A percentile compares a stretch with the other conserved stretches of the same genome.
Conservation (phyloP, 2,113 vertebrate genomes). For the Syngnathoides biaculeatus region DNA sequence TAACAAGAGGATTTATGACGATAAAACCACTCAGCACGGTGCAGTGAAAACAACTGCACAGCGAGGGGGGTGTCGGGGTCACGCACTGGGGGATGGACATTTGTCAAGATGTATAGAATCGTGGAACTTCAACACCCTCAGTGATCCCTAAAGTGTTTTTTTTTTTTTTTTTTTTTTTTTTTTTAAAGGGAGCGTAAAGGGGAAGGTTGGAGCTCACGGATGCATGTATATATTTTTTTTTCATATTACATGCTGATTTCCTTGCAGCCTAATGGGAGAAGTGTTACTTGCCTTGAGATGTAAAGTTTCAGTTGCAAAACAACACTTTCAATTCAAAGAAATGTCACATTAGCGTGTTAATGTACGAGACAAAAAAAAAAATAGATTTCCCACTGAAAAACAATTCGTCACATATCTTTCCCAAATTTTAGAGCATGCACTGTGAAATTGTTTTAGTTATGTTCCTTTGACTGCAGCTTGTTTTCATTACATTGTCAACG, state of each 20-base stretch:
- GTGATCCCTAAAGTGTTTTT: conserved; percentile 51
- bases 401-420: neutral
- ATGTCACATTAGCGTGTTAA: neutral
- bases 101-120: conserved; percentile 23
- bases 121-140: conserved; percentile 25
- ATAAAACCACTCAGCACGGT: conserved; percentile 54
- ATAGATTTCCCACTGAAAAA: neutral
- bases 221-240: conserved; percentile 60
- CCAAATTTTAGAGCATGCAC: neutral
- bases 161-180: conserved; percentile 33
- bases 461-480: neutral
- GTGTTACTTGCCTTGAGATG: neutral
- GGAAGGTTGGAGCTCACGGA: conserved; percentile 38
- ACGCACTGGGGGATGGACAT: conserved; percentile 8
- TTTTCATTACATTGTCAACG: neutral
- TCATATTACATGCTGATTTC: neutral
- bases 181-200: conserved; percentile 14
- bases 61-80: conserved; percentile 19
- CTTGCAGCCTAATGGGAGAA: neutral
- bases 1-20: conserved; percentile 63
- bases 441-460: neutral
- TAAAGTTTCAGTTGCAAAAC: neutral
- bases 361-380: too few relatives aligned
- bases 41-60: conserved; percentile 40
- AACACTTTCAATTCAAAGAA: neutral